phyloP scores from a whole-genome alignment of 2,888 invertebrate genomes.

The Arctia plantaginis region DNA sequence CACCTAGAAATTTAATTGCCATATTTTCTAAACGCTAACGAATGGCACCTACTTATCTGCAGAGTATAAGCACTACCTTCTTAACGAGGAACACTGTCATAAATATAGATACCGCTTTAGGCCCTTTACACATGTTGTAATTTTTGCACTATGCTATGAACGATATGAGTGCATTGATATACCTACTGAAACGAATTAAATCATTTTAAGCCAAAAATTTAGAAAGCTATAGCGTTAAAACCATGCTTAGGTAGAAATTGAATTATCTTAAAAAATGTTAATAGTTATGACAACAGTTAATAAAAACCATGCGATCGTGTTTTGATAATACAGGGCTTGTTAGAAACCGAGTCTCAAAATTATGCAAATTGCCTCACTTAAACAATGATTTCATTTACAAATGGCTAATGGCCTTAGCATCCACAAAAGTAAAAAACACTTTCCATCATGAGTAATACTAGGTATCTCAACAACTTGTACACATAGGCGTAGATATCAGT shows the following conservation, averaged over 20 bases:
- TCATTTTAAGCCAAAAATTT: not conserved
- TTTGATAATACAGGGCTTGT: not conserved
- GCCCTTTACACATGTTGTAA: not conserved
- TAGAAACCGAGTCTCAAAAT: not conserved
- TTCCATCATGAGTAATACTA: not conserved
- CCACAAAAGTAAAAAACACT: not conserved
- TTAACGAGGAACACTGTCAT: slow-evolving; percentile 68
- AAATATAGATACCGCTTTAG: slow-evolving; percentile 67
- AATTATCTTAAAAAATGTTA: not conserved
- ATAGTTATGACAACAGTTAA: too few species aligned
- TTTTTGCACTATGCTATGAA: not conserved
- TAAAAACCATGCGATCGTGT: too few species aligned
- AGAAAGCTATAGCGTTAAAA: not conserved
- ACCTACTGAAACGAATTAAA: not conserved
- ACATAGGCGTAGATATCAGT: not conserved
- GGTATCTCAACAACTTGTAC: not conserved
- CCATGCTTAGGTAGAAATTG: not conserved
- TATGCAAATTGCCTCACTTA: not conserved
- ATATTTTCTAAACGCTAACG: slow-evolving; percentile 42
- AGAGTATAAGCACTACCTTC: slow-evolving; percentile 31
- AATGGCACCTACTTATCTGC: slow-evolving; percentile 37
- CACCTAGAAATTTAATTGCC: slow-evolving; percentile 44
- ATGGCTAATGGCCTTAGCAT: not conserved
- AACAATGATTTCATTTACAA: not conserved
- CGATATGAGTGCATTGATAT: not conserved